phyloP scores from a whole-genome alignment of 2,888 invertebrate genomes.

The Calliscelio sp. region DNA sequence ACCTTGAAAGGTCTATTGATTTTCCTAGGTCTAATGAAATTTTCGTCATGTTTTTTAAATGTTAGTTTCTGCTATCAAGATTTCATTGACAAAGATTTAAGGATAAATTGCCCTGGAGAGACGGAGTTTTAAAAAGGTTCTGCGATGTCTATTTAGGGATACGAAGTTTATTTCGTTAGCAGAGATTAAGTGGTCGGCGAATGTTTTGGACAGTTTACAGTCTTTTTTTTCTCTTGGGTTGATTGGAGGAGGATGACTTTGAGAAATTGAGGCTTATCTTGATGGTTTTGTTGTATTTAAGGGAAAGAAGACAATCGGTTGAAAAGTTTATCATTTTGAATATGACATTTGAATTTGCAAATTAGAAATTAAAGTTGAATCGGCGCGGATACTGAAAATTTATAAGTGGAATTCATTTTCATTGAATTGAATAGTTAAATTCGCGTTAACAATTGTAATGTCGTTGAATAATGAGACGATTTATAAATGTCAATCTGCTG shows the following conservation, averaged over 20 bases:
- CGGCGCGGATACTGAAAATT: too few species aligned
- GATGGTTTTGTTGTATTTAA: conserved; percentile 13
- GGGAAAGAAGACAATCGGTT: too few species aligned
- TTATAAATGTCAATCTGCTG: conserved; percentile 38
- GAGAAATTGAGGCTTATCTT: conserved; percentile 25
- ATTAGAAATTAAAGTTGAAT: too few species aligned
- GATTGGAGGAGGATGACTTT: conserved; percentile 8
- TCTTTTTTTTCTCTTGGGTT: neutral
- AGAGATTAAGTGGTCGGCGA: conserved; percentile 1
- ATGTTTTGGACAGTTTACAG: neutral
- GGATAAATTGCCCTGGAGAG: conserved; percentile 13
- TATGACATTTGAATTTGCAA: too few species aligned
- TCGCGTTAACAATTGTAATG: conserved; percentile 31
- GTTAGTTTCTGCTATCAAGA: too few species aligned
- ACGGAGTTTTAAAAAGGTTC: conserved; percentile 35
- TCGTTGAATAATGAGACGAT: conserved; percentile 26
- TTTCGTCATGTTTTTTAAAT: too few species aligned
- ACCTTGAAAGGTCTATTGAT: conserved; percentile 32
- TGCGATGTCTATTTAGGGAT: conserved; percentile 30
- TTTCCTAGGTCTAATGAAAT: too few species aligned
- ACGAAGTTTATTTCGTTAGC: conserved; percentile 30
- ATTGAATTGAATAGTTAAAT: conserved; percentile 6
- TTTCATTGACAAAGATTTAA: too few species aligned
- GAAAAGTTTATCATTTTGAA: too few species aligned
- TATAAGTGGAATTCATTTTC: too few species aligned